Conservation (phyloP, 2,797 vertebrate genomes). For the Propithecus perrieri region DNA sequence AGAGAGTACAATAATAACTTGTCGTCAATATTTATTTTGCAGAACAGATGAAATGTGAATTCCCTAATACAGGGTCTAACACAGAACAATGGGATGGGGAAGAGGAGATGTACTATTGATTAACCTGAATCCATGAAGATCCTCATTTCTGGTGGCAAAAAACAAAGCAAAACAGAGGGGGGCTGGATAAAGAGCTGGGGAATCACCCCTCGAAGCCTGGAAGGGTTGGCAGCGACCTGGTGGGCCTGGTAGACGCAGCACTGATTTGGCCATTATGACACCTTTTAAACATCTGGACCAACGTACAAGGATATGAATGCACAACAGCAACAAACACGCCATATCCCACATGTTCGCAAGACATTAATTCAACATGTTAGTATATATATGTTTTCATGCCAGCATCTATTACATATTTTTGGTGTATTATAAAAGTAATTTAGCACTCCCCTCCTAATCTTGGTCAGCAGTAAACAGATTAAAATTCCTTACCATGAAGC, state of each 20-base stretch:
- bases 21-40: neutral
- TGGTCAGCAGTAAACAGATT: neutral
- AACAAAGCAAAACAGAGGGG: neutral
- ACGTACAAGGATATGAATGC: neutral
- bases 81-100: neutral
- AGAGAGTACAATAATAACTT: neutral
- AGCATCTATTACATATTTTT: neutral
- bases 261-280: neutral
- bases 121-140: neutral
- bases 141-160: neutral
- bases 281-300: neutral
- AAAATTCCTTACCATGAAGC: neutral
- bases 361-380: neutral
- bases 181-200: neutral
- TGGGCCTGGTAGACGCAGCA: neutral
- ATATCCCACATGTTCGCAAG: neutral
- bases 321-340: rapidly evolving
- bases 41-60: neutral
- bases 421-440: neutral
- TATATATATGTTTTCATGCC: neutral
- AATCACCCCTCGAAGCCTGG: neutral
- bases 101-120: neutral
- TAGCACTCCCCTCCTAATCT: neutral
- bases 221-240: neutral
- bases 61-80: neutral